phyloP scores from a whole-genome alignment of 2,797 vertebrate genomes.

The Prunella strophiata region DNA sequence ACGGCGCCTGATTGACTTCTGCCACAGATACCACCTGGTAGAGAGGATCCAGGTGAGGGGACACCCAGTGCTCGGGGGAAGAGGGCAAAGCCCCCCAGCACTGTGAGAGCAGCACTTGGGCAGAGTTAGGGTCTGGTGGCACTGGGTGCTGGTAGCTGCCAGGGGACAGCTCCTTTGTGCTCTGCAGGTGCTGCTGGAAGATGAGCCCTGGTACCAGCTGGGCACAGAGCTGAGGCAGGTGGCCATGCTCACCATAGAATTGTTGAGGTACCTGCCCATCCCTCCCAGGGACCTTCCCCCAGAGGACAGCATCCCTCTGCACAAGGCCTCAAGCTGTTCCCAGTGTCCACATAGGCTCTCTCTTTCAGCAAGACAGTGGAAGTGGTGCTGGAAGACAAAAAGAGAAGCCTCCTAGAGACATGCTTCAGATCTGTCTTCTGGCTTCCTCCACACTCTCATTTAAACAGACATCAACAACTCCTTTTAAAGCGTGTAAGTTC shows the following conservation, averaged over 20 bases:
- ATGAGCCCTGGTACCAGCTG: background rate
- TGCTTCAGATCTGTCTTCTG: background rate
- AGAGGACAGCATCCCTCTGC: background rate
- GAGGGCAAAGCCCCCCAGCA: background rate
- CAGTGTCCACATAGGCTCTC: background rate
- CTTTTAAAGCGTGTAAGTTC: background rate
- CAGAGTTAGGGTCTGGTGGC: background rate
- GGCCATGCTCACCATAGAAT: background rate
- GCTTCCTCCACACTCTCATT: background rate
- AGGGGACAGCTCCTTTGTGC: background rate
- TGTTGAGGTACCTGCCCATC: background rate
- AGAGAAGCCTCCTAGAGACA: background rate
- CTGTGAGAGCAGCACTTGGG: background rate
- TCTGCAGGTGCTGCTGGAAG: background rate
- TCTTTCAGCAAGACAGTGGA: background rate
- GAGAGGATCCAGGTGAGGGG: background rate
- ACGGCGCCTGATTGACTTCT: background rate
- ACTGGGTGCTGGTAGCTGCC: background rate
- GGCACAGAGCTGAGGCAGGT: accelerated
- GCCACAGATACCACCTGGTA: background rate
- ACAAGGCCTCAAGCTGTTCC: background rate
- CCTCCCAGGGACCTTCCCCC: background rate
- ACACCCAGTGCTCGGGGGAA: background rate
- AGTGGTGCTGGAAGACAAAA: background rate
- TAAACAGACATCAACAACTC: background rate